Percentiles rank a stretch among this genome's conserved stretches.
Conservation (phyloP, 2,888 invertebrate genomes). For the Chrysomela aeneicollis region DNA sequence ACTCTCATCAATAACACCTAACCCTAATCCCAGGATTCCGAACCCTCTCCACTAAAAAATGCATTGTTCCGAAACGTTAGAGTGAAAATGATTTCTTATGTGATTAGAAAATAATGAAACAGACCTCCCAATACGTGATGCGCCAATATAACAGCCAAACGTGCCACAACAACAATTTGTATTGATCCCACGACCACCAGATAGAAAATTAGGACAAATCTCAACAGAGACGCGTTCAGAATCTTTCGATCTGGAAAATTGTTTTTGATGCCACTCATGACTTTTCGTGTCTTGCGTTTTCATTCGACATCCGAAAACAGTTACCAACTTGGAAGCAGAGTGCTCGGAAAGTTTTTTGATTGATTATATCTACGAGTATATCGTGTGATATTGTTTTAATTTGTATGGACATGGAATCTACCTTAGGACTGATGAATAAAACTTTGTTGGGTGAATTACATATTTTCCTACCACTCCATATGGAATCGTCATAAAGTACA, state of each 20-base stretch:
- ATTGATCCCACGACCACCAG: conserved; percentile 3
- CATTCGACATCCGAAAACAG: background rate
- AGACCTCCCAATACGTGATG: background rate
- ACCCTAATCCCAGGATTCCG: no score
- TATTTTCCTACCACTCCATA: no score
- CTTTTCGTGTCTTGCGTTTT: background rate
- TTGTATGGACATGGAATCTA: no score
- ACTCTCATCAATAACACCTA: no score
- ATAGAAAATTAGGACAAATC: conserved; percentile 17
- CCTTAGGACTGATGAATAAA: no score
- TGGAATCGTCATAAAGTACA: no score
- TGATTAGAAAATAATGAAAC: background rate
- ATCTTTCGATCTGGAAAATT: conserved; percentile 11
- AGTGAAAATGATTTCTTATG: no score
- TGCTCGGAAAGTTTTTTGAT: background rate
- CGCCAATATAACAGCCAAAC: background rate
- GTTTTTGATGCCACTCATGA: conserved; percentile 11
- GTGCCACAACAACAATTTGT: background rate
- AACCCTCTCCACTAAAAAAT: no score
- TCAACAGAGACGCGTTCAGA: conserved; percentile 5
- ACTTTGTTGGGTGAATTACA: no score
- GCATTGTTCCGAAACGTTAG: no score
- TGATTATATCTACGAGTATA: no score
- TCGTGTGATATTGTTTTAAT: no score
- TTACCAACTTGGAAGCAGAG: background rate